These are phyloP conservation scores for Glyphotaelius pellucidus DNA, from an alignment of 2,888 invertebrate genomes.

Conservation along the genomic window DNA sequence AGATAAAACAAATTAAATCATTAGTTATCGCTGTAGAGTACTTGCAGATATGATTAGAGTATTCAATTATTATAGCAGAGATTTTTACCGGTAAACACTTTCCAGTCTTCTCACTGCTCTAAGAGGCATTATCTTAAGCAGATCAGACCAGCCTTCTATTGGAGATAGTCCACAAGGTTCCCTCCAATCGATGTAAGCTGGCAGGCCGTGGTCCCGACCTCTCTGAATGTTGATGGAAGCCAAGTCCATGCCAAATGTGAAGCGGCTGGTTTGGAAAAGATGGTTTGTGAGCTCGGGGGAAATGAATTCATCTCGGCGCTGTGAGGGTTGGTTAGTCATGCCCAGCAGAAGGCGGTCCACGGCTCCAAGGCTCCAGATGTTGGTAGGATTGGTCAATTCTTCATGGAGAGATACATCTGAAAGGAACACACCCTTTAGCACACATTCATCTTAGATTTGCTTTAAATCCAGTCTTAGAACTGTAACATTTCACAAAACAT, in stretches of 20 bases:
- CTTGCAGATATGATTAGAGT: neutral
- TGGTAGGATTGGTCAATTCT: constrained; percentile 83
- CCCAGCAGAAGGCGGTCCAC: constrained; percentile 88
- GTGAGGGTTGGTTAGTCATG: constrained; percentile 85
- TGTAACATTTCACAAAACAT: neutral
- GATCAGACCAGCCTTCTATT: constrained; percentile 83
- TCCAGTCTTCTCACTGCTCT: constrained; percentile 81
- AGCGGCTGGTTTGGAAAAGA: constrained; percentile 84
- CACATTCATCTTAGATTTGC: neutral
- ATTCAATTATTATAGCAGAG: neutral
- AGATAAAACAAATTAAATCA: constrained; percentile 52
- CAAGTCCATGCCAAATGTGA: constrained; percentile 89
- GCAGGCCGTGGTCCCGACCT: constrained; percentile 91
- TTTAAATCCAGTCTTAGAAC: neutral
- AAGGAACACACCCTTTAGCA: constrained; percentile 55
- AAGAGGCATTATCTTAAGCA: constrained; percentile 82
- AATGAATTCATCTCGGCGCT: constrained; percentile 89
- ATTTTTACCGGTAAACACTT: constrained; percentile 76
- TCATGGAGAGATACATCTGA: constrained; percentile 89
- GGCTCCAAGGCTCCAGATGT: constrained; percentile 87
- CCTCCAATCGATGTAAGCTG: constrained; percentile 88
- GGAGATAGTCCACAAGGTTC: constrained; percentile 86
- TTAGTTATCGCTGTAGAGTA: neutral
- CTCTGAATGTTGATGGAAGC: constrained; percentile 93
- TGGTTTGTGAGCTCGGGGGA: constrained; percentile 89